These are phyloP conservation scores for Orthosia gothica DNA, from an alignment of 2,888 invertebrate genomes.

Conservation along the genomic window DNA sequence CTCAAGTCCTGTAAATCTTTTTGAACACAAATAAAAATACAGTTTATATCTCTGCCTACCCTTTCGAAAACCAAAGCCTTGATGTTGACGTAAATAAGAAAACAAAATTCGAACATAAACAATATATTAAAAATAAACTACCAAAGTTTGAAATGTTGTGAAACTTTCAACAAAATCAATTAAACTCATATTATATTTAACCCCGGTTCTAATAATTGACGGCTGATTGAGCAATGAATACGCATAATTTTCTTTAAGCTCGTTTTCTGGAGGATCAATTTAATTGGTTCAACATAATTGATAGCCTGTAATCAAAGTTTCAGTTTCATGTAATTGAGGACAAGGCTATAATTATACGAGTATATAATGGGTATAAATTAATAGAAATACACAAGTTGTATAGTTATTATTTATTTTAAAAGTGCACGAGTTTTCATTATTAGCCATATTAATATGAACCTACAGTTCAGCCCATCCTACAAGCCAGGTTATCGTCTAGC, in stretches of 20 bases:
- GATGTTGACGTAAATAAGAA: not conserved
- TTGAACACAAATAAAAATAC: not conserved
- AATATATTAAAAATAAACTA: conserved; percentile 27
- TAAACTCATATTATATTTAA: conserved; percentile 25
- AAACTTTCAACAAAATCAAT: conserved; percentile 37
- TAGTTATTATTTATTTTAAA: too few species aligned
- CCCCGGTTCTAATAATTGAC: conserved; percentile 18
- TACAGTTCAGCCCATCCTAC: too few species aligned
- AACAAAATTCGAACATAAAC: conserved; percentile 11
- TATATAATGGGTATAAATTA: not conserved
- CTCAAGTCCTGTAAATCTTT: too few species aligned
- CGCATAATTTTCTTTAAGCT: conserved; percentile 32
- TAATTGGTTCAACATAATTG: not conserved
- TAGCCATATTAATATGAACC: too few species aligned
- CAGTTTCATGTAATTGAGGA: conserved; percentile 1
- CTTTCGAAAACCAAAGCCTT: not conserved
- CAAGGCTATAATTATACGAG: not conserved
- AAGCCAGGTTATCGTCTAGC: too few species aligned
- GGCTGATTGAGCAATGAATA: conserved; percentile 48
- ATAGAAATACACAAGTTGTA: not conserved
- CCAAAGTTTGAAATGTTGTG: not conserved
- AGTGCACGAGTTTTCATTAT: too few species aligned
- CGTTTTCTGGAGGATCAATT: conserved; percentile 13
- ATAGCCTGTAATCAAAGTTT: conserved; percentile 24
- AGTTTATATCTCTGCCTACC: not conserved